These are phyloP conservation scores for Calliopsis andreniformis DNA, from an alignment of 1,140 invertebrate genomes.

Conservation along the genomic window DNA sequence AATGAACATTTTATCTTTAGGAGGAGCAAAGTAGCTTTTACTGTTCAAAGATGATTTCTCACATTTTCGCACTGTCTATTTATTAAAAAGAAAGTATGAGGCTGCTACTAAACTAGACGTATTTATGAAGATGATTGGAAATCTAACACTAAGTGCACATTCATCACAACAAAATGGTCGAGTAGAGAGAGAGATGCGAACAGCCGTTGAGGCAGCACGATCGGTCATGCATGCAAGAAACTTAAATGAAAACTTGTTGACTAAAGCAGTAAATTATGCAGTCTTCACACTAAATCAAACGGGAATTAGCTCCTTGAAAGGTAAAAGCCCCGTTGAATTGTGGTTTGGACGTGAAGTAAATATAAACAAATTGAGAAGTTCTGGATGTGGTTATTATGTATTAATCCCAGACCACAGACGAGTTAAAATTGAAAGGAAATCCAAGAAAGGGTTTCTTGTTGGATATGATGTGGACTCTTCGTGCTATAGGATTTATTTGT, in stretches of 20 bases:
- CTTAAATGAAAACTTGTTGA: constrained; percentile 2
- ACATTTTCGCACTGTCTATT: constrained; percentile 71
- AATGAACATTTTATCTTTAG: constrained; percentile 73
- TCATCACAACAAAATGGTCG: not conserved
- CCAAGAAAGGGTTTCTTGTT: too few relatives aligned
- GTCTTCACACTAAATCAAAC: constrained; percentile 22
- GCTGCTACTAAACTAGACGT: not conserved
- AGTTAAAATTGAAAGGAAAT: too few relatives aligned
- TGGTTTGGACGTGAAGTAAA: not conserved
- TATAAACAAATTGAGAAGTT: too few relatives aligned
- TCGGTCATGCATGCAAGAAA: not conserved
- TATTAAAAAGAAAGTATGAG: constrained; percentile 76
- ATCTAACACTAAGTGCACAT: too few relatives aligned
- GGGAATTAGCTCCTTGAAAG: constrained; percentile 11
- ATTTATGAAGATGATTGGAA: constrained; percentile 3
- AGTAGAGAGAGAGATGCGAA: constrained; percentile 25
- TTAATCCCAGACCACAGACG: too few relatives aligned
- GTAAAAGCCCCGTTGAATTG: constrained; percentile 9
- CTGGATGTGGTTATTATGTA: too few relatives aligned
- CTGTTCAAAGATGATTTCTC: constrained; percentile 78
- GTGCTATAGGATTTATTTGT: too few relatives aligned
- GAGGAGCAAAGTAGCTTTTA: constrained; percentile 72
- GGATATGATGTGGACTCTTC: too few relatives aligned
- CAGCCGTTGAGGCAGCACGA: not conserved
- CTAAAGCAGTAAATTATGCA: constrained; percentile 7